These are phyloP conservation scores for Drosophila diplacantha DNA, from an alignment of 2,888 invertebrate species.

Conservation along the genomic window DNA sequence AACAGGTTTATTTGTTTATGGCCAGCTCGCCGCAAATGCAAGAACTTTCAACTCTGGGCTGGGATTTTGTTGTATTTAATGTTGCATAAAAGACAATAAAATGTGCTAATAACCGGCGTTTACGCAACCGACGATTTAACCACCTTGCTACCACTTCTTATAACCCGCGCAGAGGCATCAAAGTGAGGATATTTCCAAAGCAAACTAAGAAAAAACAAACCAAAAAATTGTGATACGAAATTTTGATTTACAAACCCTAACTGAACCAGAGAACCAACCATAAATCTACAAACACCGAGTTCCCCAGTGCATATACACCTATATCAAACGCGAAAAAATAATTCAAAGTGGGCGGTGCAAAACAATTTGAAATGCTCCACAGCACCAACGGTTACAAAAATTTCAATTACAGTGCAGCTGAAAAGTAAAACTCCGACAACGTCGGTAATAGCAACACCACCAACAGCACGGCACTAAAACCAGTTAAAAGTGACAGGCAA, in stretches of 20 bases:
- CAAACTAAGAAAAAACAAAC: constrained; percentile 22
- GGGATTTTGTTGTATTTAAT: constrained; percentile 5
- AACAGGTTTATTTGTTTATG: constrained; percentile 69
- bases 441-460: constrained; percentile 33
- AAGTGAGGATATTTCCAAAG: constrained; percentile 14
- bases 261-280: constrained; percentile 22
- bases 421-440: constrained; percentile 50
- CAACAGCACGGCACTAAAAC: constrained; percentile 44
- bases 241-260: constrained; percentile 28
- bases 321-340: constrained; percentile 23
- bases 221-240: constrained; percentile 43
- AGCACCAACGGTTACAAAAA: constrained; percentile 46
- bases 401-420: constrained; percentile 67
- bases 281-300: constrained; percentile 20
- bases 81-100: constrained; percentile 22
- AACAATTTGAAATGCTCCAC: constrained; percentile 47
- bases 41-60: constrained; percentile 34
- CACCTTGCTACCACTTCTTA: not conserved
- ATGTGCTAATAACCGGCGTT: constrained; percentile 28
- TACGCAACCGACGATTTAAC: constrained; percentile 19
- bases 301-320: constrained; percentile 19
- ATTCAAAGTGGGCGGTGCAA: constrained; percentile 53
- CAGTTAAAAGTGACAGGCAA: constrained; percentile 67
- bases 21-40: constrained; percentile 39
- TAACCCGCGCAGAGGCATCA: constrained; percentile 13